A percentile compares a stretch with the other conserved stretches of the same genome.
These are phyloP conservation scores for Catharus fuscescens DNA, from an alignment of 2,113 vertebrate species.

Conservation along the genomic window DNA sequence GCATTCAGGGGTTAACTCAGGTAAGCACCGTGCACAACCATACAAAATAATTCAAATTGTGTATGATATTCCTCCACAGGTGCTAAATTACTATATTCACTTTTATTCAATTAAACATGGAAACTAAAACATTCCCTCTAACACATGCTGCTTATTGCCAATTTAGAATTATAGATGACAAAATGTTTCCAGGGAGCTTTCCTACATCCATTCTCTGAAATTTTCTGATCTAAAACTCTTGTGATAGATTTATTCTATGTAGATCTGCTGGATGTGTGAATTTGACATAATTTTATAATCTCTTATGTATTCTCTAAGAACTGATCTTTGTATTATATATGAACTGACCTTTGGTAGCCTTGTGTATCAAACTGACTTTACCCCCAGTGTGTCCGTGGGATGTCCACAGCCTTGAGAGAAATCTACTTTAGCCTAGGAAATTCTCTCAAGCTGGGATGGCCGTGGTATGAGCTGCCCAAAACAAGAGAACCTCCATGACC, in stretches of 20 bases:
- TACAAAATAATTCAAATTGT: neutral
- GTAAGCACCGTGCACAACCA: neutral
- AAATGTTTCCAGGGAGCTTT: neutral
- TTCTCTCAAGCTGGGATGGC: neutral
- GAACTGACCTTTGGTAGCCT: neutral
- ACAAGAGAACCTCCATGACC: neutral
- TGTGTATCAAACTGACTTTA: neutral
- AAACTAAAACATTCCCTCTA: neutral
- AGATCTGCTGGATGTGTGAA: neutral
- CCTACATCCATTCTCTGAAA: neutral
- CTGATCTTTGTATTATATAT: neutral
- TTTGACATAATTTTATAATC: neutral
- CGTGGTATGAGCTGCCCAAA: neutral
- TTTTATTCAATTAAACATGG: neutral
- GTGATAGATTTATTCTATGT: neutral
- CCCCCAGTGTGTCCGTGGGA: fast-evolving
- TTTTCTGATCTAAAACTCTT: neutral
- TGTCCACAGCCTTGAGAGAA: neutral
- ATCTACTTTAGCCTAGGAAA: neutral
- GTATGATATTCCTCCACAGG: neutral
- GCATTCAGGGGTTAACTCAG: neutral
- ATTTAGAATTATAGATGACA: neutral
- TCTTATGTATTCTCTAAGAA: neutral
- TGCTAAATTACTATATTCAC: neutral
- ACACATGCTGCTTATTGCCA: neutral